These are phyloP conservation scores for Nasonovia ribisnigri DNA, from an alignment of 2,888 invertebrate species.

Conservation along the genomic window DNA sequence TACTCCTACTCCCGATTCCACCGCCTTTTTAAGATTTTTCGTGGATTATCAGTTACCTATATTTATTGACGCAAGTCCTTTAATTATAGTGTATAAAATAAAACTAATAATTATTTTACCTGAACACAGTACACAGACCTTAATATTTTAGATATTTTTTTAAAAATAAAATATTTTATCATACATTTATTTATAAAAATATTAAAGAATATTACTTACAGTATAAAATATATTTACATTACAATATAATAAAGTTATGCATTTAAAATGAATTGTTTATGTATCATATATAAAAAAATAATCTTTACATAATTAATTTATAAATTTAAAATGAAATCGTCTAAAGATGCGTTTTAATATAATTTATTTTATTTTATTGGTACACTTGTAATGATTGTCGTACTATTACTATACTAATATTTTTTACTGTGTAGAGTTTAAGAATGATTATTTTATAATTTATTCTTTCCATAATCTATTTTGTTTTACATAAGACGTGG, in stretches of 20 bases:
- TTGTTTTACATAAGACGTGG: neutral
- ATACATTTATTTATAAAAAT: neutral
- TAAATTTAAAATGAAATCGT: neutral
- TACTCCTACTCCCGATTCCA: too few species aligned
- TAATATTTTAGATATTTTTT: neutral
- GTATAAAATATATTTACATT: neutral
- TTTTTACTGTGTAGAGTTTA: neutral
- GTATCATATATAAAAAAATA: neutral
- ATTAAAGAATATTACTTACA: neutral
- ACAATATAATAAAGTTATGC: neutral
- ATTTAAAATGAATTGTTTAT: neutral
- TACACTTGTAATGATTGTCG: neutral
- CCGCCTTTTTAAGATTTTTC: neutral
- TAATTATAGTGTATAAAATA: neutral
- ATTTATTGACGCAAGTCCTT: neutral
- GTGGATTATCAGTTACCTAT: neutral
- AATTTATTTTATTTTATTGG: neutral
- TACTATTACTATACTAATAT: too few species aligned
- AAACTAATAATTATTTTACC: too few species aligned
- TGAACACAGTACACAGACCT: neutral
- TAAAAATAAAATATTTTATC: neutral
- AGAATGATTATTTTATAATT: neutral
- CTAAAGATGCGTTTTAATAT: neutral
- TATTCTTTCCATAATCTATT: constrained; percentile 6
- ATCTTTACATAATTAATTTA: neutral